Base-by-base conservation (phyloP, 2,113 vertebrate species). In the Caracal caracal region DNA sequence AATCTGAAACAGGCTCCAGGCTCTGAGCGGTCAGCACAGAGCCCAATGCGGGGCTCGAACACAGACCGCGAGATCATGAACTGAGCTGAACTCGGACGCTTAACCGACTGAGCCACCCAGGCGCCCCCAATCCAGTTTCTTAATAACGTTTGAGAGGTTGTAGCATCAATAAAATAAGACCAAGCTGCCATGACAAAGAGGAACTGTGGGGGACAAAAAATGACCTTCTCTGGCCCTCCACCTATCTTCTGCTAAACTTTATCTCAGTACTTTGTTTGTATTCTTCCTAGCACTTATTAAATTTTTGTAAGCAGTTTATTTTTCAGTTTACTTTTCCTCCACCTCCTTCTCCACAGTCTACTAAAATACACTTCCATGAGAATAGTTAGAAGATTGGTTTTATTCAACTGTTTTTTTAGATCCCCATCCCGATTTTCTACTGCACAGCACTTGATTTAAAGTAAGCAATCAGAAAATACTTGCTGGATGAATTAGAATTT, bases 271-370 rank as follows among this genome's bases (percentile, higher is more conserved):
- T 2, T 79, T 95, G 65, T 73, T 84, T 90, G 19, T 94, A 94
- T 87, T 66, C 51, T 90, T 92, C 71, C 20, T 49, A 86, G 53
- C 17, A 75, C 26, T 85, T 90, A 78, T 47, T 59, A 93, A 26
- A 90, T 43, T 94, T 94, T 96, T 96, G 37, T 17, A 96, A 90
- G 37, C 16, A 90, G 93, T 71, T 90, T 30, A 88, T 90, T 94
- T 76, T 80, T 92, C 37, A 56, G 10, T 59, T 95, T 94, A 79
- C 12, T 47, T 93, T 87, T 65, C 68, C n/a, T 84, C 7, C 0
- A 83, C 15, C 10, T 51, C 30, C 5, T 73, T 76, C 22, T 24
- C 12, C 33, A 59, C 78, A 71, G 51, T 95, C 43, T 53, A 85
- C n/a, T 90, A 78, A 94, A 94, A 94, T 53, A 56, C 7, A 51